phyloP scores from a whole-genome alignment of 2,888 invertebrate species.

The Drosophila histrio region DNA sequence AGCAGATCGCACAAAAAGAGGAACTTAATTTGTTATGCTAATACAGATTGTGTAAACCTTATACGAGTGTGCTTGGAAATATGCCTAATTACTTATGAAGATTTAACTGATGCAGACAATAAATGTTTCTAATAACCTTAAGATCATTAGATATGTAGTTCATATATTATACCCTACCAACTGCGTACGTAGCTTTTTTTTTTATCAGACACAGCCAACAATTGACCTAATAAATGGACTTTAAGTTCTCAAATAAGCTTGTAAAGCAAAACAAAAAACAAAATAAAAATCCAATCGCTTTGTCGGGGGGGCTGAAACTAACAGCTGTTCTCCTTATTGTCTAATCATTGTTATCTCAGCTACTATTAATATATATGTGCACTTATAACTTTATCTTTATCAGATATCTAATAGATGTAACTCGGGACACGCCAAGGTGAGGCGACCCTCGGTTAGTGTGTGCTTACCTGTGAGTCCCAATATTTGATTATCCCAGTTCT shows the following conservation, averaged over 20 bases:
- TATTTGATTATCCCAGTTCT: conserved; percentile 85
- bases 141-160: not conserved
- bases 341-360: not conserved
- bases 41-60: too few species aligned
- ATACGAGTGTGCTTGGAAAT: too few species aligned
- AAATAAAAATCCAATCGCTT: not conserved
- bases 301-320: not conserved
- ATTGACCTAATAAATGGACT: not conserved
- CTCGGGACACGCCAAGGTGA: conserved; percentile 19
- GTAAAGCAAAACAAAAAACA: conserved; percentile 3
- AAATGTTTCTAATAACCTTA: not conserved
- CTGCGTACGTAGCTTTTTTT: not conserved
- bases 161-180: not conserved
- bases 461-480: conserved; percentile 77
- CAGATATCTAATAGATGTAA: not conserved
- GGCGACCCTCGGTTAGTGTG: not conserved
- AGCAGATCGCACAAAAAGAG: too few species aligned
- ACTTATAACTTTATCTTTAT: not conserved
- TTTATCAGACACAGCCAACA: not conserved
- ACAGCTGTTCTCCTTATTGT: not conserved
- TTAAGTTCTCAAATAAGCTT: not conserved
- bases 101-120: too few species aligned
- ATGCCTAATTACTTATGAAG: too few species aligned
- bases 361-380: not conserved
- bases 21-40: too few species aligned